phyloP scores from a whole-genome alignment of 2,797 vertebrate species.

The Echeneis naucrates region DNA sequence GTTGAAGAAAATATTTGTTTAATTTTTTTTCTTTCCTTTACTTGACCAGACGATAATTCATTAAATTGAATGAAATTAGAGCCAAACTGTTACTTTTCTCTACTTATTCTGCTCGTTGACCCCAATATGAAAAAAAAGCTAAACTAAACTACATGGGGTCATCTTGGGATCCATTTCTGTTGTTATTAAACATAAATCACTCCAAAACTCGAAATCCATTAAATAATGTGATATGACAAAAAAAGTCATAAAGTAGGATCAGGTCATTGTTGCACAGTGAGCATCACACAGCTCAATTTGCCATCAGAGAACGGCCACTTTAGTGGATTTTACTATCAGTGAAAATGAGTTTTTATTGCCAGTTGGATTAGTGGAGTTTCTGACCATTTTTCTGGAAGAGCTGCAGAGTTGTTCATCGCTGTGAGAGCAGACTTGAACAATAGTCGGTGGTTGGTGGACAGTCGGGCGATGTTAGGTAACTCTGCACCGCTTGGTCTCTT shows the following conservation, averaged over 20 bases:
- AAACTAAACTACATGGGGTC: neutral
- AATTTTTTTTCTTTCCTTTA: conserved; percentile 12
- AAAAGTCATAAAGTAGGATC: neutral
- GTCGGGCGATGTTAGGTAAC: conserved; percentile 64
- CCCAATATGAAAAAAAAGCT: neutral
- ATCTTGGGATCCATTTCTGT: conserved; percentile 25
- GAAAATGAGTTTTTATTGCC: conserved; percentile 4
- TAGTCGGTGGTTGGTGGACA: conserved; percentile 55
- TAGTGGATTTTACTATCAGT: neutral
- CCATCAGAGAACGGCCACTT: neutral
- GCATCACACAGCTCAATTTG: neutral
- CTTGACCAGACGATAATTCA: conserved; percentile 16
- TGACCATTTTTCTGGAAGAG: conserved; percentile 7
- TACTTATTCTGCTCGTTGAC: conserved; percentile 23
- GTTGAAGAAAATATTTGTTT: conserved; percentile 15
- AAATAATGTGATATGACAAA: neutral
- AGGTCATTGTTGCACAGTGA: conserved; percentile 5
- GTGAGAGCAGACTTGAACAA: conserved; percentile 42
- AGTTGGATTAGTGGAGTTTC: conserved; percentile 2
- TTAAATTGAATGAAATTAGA: conserved; percentile 45
- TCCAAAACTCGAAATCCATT: neutral
- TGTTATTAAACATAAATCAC: conserved; percentile 16
- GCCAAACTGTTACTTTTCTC: conserved; percentile 31
- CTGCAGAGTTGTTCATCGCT: conserved; percentile 25
- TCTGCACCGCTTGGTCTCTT: conserved; percentile 49